phyloP scores from a whole-genome alignment of 2,797 vertebrate genomes.

The Calcarius lapponicus region DNA sequence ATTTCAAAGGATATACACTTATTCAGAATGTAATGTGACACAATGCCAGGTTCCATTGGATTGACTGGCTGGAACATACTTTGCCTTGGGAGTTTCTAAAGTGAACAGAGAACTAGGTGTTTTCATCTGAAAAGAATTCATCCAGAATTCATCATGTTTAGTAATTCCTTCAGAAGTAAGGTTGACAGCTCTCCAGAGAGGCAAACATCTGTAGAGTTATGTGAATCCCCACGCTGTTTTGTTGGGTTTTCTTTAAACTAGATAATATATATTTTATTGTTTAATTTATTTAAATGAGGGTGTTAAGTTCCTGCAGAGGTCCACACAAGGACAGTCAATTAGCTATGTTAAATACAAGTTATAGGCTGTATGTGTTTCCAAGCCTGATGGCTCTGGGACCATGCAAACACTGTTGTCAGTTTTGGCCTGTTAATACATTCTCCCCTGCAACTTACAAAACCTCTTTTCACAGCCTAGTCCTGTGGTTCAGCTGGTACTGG shows the following conservation, averaged over 20 bases:
- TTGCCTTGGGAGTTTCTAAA: constrained; percentile 49
- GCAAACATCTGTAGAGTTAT: not conserved
- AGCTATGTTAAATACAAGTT: not conserved
- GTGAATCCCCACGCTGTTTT: rapidly evolving
- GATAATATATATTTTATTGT: not conserved
- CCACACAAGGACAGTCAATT: not conserved
- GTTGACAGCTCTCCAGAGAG: not conserved
- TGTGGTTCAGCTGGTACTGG: not conserved
- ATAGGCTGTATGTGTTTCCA: not conserved
- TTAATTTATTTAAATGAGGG: not conserved
- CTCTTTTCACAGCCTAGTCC: not conserved
- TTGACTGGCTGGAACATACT: not conserved
- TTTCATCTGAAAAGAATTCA: not conserved
- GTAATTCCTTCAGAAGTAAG: not conserved
- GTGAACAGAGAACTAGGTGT: not conserved
- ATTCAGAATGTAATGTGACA: constrained; percentile 22
- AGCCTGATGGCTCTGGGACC: not conserved
- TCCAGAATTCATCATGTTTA: not conserved
- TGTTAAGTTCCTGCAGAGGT: not conserved
- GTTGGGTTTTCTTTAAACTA: not conserved
- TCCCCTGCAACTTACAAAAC: rapidly evolving
- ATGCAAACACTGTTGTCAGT: not conserved
- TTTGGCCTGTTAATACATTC: not conserved
- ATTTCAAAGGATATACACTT: not conserved
- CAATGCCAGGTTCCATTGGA: not conserved